phyloP scores from a whole-genome alignment of 2,888 invertebrate species.

The Caenorhabditis afra region DNA sequence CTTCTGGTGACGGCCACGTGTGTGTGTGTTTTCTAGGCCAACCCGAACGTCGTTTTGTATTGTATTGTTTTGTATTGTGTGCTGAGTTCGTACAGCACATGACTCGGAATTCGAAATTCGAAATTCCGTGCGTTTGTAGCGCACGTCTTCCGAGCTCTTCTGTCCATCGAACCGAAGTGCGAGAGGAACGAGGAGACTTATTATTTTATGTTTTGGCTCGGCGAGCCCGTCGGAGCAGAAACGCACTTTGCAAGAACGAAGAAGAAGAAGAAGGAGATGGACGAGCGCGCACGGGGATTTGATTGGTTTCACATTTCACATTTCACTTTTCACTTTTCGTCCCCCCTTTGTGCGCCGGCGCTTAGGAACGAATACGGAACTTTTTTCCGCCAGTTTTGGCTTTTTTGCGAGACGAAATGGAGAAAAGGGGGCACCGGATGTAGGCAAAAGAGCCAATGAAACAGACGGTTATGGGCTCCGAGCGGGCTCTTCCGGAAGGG shows the following conservation, averaged over 20 bases:
- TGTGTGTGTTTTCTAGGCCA: no score
- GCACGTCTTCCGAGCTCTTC: no score
- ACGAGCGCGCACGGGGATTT: constrained; percentile 5
- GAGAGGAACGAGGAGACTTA: no score
- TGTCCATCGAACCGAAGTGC: no score
- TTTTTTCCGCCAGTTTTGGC: no score
- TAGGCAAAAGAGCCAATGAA: constrained; percentile 1
- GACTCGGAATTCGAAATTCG: no score
- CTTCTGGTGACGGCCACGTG: no score
- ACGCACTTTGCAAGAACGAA: constrained; percentile 26
- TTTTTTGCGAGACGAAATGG: not conserved
- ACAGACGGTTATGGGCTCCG: constrained; percentile 2
- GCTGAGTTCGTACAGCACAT: no score
- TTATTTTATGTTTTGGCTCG: no score
- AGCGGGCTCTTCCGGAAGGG: constrained; percentile 13
- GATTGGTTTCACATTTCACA: constrained; percentile 37
- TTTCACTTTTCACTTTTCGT: not conserved
- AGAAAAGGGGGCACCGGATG: constrained; percentile 15
- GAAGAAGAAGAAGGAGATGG: not conserved
- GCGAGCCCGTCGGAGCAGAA: constrained; percentile 1
- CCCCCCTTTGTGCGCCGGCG: not conserved
- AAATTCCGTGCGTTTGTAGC: no score
- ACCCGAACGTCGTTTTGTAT: no score
- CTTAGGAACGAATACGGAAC: constrained; percentile 33
- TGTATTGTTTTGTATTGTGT: no score